Evolutionary conservation across 2,113 vertebrate genomes (phyloP), one percentile per base, ranked within the genome.

Genomic region (Charadrius vociferus): DNA sequence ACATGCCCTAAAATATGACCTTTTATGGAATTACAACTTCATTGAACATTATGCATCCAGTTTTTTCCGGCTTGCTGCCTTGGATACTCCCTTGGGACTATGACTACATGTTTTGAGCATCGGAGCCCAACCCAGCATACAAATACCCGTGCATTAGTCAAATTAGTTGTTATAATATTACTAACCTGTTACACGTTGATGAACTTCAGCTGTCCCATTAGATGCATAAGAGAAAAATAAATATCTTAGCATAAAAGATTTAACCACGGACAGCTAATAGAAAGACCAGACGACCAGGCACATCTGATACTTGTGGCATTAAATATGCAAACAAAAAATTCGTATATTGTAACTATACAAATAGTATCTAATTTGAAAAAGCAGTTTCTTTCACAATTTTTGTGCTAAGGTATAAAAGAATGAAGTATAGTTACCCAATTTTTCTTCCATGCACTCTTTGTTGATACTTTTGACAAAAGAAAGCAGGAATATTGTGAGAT

Each of bases 221-320:
- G 98, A 98, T 96, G 98, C 98, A 98, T 97, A 97, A 98, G 98
- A 94, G 94, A 96, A 98, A 98, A 98, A 98, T 97, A 98, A 49
- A 96, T 45, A 92, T 91, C 91, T 97, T 96, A 97, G 96, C 84
- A 83, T 84, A 93, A 91, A 95, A 92, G 94, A 72, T 89, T 74
- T 91, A 95, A 97, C 82, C 93, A 97, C 32, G 91, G 89, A 75
- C 65, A 94, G 70, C 58, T 87, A 72, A 95, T 6, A 84, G 82
- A 93, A 93, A 84, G 73, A 83, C 36, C 91, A 86, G 55, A 86
- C 2, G 2, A 90, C 47, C 23, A 23, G 41, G 37, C 49, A 65
- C 24, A 58, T 39, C 50, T 34, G 47, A 71, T 75, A 56, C 18
- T 67, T 18, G 21, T 22, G 41, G 18, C 26, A 56, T 52, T 58